Evolutionary conservation across 2,113 vertebrate species (phyloP).

Genomic region (Orthonyx spaldingii): DNA sequence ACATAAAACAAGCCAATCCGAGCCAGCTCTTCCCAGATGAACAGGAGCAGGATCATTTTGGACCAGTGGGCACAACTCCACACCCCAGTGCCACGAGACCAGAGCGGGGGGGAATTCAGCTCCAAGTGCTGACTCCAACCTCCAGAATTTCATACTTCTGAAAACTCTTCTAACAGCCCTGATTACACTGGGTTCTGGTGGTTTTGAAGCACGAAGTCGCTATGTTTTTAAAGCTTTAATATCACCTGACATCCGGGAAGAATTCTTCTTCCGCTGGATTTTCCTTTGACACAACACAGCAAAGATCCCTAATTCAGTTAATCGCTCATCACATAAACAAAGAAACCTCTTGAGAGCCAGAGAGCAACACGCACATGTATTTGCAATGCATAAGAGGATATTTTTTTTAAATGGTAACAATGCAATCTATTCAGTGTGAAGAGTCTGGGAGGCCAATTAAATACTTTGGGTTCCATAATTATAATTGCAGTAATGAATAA

Average conservation of each 20-base stretch:
- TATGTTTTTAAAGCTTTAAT: not conserved
- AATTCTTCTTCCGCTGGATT: slow-evolving; percentile 3
- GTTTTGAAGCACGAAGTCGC: rapidly evolving
- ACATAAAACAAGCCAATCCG: not conserved
- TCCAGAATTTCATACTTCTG: rapidly evolving
- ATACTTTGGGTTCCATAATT: slow-evolving; percentile 75
- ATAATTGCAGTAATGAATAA: slow-evolving; percentile 75
- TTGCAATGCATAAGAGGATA: slow-evolving; percentile 61
- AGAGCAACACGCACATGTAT: slow-evolving; percentile 61
- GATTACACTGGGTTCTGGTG: rapidly evolving
- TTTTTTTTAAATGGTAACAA: slow-evolving; percentile 66
- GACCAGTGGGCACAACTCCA: not conserved
- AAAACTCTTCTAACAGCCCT: not conserved
- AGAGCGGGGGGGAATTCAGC: rapidly evolving
- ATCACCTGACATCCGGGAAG: not conserved
- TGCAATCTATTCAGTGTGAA: slow-evolving; percentile 73
- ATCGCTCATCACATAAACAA: slow-evolving; percentile 76
- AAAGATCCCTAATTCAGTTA: slow-evolving; percentile 65
- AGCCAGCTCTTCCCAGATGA: not conserved
- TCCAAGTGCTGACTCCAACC: rapidly evolving
- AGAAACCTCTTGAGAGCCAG: slow-evolving; percentile 71
- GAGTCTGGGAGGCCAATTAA: slow-evolving; percentile 72
- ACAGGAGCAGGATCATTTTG: not conserved
- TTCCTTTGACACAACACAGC: not conserved
- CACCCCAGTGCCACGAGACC: rapidly evolving